phyloP scores from a whole-genome alignment of 2,888 invertebrate genomes.

The Prosopocoilus inquinatus region DNA sequence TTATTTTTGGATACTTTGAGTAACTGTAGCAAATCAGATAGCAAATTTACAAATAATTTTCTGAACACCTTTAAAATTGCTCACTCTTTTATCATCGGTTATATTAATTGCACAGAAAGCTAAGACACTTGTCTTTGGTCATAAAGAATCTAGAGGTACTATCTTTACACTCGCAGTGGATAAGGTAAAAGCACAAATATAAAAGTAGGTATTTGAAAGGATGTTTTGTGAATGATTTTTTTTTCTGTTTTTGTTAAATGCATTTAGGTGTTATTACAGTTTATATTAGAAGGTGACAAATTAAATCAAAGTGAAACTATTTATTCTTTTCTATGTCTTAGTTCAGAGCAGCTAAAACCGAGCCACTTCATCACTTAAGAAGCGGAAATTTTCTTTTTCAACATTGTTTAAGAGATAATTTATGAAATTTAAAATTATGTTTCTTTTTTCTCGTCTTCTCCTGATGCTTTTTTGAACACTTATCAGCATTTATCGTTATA shows the following conservation, averaged over 20 bases:
- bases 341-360: conserved; percentile 86
- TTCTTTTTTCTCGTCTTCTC: too few species aligned
- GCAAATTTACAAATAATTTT: too few species aligned
- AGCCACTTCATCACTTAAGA: conserved; percentile 74
- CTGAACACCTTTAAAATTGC: too few species aligned
- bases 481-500: too few species aligned
- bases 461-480: too few species aligned
- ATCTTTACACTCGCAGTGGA: conserved; percentile 81
- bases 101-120: conserved; percentile 80
- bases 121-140: conserved; percentile 78
- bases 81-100: too few species aligned
- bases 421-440: neutral
- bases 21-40: too few species aligned
- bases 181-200: conserved; percentile 78
- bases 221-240: conserved; percentile 43
- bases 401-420: conserved; percentile 79
- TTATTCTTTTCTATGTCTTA: conserved; percentile 89
- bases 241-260: conserved; percentile 6
- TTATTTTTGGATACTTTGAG: too few species aligned
- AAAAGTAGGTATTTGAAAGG: conserved; percentile 86
- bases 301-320: conserved; percentile 86
- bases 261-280: conserved; percentile 55
- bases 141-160: conserved; percentile 78
- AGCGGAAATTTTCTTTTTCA: conserved; percentile 81
- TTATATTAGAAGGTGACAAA: conserved; percentile 81